Conservation (phyloP, 2,797 vertebrate species). For the Phoebastria nigripes region DNA sequence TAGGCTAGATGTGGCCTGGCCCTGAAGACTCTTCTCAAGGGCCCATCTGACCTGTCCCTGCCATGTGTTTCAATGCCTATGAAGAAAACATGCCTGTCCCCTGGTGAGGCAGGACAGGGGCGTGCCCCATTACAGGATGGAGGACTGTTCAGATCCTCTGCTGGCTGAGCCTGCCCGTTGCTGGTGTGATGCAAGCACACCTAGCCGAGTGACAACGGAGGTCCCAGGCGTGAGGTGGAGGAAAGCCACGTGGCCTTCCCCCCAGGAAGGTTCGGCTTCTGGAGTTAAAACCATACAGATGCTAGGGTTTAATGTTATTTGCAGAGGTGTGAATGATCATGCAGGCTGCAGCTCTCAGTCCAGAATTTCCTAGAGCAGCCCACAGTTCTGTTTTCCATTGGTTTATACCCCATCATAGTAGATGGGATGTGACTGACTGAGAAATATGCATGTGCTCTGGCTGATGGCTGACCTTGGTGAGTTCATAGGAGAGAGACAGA, state of each 20-base stretch:
- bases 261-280: not conserved
- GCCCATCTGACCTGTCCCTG: not conserved
- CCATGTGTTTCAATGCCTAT: accelerated
- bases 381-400: not conserved
- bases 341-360: not conserved
- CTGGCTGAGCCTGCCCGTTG: not conserved
- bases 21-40: not conserved
- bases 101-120: not conserved
- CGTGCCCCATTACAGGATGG: not conserved
- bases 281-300: not conserved
- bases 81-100: not conserved
- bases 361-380: not conserved
- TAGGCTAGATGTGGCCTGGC: not conserved
- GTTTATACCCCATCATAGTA: not conserved
- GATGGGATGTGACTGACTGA: not conserved
- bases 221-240: not conserved
- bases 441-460: not conserved
- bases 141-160: not conserved
- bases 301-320: not conserved
- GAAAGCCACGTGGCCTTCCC: not conserved
- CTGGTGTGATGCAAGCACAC: not conserved
- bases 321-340: not conserved
- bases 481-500: not conserved
- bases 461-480: not conserved
- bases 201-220: not conserved